Evolutionary conservation across 2,113 vertebrate species (phyloP).

Genomic region (Ammodytes marinus): DNA sequence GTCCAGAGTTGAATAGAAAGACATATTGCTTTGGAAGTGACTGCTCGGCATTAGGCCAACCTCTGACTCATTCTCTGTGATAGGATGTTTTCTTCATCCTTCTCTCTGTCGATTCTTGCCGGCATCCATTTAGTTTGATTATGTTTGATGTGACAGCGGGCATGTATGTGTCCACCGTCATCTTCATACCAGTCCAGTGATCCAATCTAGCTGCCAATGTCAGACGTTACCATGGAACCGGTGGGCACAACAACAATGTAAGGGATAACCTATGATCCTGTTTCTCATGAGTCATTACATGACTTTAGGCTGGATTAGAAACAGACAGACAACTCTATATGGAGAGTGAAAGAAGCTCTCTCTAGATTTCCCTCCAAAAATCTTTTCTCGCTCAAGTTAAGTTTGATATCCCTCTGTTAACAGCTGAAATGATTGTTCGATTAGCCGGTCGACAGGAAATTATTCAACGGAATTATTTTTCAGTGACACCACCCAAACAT

Average conservation of each 20-base stretch:
- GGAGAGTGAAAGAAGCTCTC: background rate
- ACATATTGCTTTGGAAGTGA: background rate
- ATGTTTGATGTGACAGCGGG: constrained; percentile 20
- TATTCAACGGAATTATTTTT: background rate
- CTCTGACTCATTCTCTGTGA: constrained; percentile 13
- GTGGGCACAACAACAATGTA: constrained; percentile 40
- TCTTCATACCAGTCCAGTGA: constrained; percentile 60
- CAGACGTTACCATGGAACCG: constrained; percentile 62
- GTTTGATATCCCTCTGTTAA: background rate
- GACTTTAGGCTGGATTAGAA: constrained; percentile 37
- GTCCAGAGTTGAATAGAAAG: background rate
- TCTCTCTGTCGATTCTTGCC: background rate
- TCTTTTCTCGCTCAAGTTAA: background rate
- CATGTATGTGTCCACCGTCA: constrained; percentile 29
- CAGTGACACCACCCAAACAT: background rate
- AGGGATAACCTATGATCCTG: constrained; percentile 46
- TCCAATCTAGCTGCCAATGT: constrained; percentile 58
- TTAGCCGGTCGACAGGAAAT: background rate
- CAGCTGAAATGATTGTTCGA: background rate
- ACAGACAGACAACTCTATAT: constrained; percentile 17
- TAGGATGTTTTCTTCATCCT: background rate
- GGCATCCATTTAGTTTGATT: constrained; percentile 9
- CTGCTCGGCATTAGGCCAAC: background rate
- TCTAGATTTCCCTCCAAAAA: background rate
- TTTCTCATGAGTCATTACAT: constrained; percentile 59